Conservation (phyloP, 1,140 invertebrate genomes). For the Drosophila ambigua region DNA sequence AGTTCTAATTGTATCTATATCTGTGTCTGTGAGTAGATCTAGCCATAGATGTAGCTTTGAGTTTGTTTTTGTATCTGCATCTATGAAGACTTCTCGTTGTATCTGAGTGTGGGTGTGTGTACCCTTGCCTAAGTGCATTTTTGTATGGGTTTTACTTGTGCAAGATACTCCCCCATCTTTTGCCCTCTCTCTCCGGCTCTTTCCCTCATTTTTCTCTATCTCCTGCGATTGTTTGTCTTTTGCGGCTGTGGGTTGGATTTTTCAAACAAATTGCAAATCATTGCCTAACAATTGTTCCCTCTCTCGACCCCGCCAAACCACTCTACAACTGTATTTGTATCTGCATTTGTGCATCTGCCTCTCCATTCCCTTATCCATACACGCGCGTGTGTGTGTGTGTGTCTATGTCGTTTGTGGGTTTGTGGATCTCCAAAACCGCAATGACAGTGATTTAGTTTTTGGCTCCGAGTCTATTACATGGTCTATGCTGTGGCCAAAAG, state of each 20-base stretch:
- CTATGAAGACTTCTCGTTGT: neutral
- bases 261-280: constrained; percentile 82
- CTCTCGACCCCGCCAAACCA: constrained; percentile 1
- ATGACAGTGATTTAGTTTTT: constrained; percentile 81
- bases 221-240: constrained; percentile 63
- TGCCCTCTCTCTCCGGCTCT: neutral
- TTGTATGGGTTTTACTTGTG: constrained; percentile 72
- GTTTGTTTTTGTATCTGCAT: constrained; percentile 4
- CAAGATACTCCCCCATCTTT: constrained; percentile 14
- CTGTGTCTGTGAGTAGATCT: constrained; percentile 4
- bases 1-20: constrained; percentile 25
- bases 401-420: constrained; percentile 35
- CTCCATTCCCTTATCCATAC: neutral
- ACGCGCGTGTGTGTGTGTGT: constrained; percentile 24
- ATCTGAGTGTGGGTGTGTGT: constrained; percentile 33
- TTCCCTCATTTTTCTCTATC: neutral
- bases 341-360: neutral
- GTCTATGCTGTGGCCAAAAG: constrained; percentile 28
- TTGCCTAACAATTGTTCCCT: constrained; percentile 78
- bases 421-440: constrained; percentile 68
- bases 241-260: constrained; percentile 78
- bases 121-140: constrained; percentile 59
- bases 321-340: constrained; percentile 4
- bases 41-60: constrained; percentile 23
- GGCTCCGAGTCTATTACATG: constrained; percentile 73